Evolutionary conservation across 2,888 invertebrate genomes (phyloP), one percentile per base, ranked within the genome.

Genomic region (Callinectes sapidus): DNA sequence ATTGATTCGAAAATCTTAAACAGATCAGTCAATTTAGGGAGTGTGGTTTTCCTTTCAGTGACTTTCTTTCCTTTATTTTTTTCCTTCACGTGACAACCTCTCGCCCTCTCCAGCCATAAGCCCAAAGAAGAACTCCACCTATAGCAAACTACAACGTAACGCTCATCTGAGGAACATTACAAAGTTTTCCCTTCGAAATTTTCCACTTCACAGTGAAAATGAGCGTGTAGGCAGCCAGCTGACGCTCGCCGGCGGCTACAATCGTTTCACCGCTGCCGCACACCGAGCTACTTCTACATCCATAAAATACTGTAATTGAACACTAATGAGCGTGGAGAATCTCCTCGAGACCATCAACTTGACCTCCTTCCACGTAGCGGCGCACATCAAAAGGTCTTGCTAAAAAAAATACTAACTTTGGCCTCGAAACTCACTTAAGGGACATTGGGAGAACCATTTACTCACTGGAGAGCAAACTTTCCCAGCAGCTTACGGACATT

Each of bases 161-260:
- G 5, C 2, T 71, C 18, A 81, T 81, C 14, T 35, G 77, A 81
- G 77, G 32, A 81, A 13, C 16, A 32, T 28, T 35, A 32, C 77
- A 81, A 14, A 42, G 42, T 42, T 81, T 81, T 81, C 77, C 77
- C 35, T 81, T 28, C 32, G 32, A 28, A 81, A 2, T 81, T 81
- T 81, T 81, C 77, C 77, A 32, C 23, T 32, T 35, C 77, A 18
- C 14, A 81, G 77, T 81, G 77, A 81, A 81, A 81, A 81, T 81
- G 77, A 81, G 77, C 77, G 77, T 81, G 5, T 10, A 81, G 88
- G n/a, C 32, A 81, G 88, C 55, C 88, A 88, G 55, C 88, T 55
- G 61, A 88, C 88, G 88, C 88, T 23, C 48, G 88, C 88, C 55
- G 28, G 5, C 54, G 28, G 55, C 35, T 35, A 55, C 54, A n/a